phyloP scores from a whole-genome alignment of 1,140 invertebrate species.

The Drosophila navojoa region DNA sequence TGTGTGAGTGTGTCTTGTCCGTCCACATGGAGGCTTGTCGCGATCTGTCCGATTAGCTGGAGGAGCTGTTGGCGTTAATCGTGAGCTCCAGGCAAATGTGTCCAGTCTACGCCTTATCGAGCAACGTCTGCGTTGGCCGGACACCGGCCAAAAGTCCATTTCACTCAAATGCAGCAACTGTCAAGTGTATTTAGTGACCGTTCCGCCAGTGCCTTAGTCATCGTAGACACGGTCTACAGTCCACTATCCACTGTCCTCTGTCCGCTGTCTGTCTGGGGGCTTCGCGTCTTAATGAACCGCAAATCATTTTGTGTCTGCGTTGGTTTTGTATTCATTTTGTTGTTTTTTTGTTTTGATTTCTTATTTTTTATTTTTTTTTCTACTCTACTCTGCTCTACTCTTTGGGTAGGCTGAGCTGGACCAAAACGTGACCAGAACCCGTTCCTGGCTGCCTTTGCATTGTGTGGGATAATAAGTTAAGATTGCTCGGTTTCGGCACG shows the following conservation, averaged over 20 bases:
- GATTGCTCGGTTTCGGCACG: slow-evolving; percentile 56
- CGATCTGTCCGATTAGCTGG: slow-evolving; percentile 46
- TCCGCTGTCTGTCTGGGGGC: slow-evolving; percentile 43
- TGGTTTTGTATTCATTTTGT: slow-evolving; percentile 33
- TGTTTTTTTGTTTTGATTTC: no score
- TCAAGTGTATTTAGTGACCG: slow-evolving; percentile 49
- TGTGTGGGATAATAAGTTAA: slow-evolving; percentile 73
- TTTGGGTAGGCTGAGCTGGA: slow-evolving; percentile 13
- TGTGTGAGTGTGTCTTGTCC: neutral
- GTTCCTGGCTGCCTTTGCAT: slow-evolving; percentile 42
- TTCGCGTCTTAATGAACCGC: slow-evolving; percentile 73
- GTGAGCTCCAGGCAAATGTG: slow-evolving; percentile 26
- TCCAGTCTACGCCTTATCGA: slow-evolving; percentile 32
- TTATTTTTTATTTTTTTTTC: neutral
- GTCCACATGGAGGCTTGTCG: slow-evolving; percentile 15
- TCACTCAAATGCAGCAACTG: slow-evolving; percentile 46
- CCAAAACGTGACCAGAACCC: slow-evolving; percentile 37
- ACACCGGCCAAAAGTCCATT: slow-evolving; percentile 61
- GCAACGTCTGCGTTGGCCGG: slow-evolving; percentile 45
- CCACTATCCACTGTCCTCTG: slow-evolving; percentile 15
- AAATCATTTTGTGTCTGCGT: slow-evolving; percentile 75
- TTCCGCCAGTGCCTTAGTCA: slow-evolving; percentile 58
- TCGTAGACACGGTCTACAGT: slow-evolving; percentile 39
- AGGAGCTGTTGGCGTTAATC: slow-evolving; percentile 40
- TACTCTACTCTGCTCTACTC: no score